These are phyloP conservation scores for Kryptolebias ocellatus DNA, from an alignment of 2,797 vertebrate species.

Conservation along the genomic window DNA sequence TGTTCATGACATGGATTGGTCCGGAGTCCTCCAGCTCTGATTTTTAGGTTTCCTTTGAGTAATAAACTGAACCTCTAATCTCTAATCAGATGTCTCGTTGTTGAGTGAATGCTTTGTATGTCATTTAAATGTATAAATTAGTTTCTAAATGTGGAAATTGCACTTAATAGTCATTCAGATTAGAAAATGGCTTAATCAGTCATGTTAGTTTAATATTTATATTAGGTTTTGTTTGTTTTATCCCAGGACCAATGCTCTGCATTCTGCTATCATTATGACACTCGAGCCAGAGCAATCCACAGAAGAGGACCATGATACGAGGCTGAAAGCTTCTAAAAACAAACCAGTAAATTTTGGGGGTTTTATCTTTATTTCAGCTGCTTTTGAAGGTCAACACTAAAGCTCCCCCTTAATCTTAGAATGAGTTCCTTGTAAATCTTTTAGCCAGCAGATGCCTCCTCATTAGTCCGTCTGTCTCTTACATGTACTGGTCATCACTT, in stretches of 20 bases:
- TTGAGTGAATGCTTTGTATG: too few species aligned
- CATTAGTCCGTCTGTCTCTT: slow-evolving; percentile 18
- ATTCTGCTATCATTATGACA: not conserved
- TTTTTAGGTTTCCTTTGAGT: too few species aligned
- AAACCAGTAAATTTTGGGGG: not conserved
- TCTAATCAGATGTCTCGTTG: too few species aligned
- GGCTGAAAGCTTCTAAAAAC: not conserved
- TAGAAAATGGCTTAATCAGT: not conserved
- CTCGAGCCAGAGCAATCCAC: not conserved
- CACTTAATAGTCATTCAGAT: too few species aligned
- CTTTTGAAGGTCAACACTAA: slow-evolving; percentile 1
- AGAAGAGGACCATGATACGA: not conserved
- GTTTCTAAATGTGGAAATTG: not conserved
- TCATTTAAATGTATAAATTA: not conserved
- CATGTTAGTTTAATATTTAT: not conserved
- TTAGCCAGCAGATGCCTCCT: slow-evolving; percentile 17
- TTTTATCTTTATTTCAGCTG: not conserved
- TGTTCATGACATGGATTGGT: too few species aligned
- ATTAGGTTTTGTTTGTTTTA: not conserved
- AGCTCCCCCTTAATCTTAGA: slow-evolving; percentile 10
- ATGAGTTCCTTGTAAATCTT: slow-evolving; percentile 6
- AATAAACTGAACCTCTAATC: too few species aligned
- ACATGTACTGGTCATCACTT: slow-evolving; percentile 24
- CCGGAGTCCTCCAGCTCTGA: too few species aligned
- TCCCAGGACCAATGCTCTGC: too few species aligned